These are phyloP conservation scores for Platerodrilus igneus DNA, from an alignment of 2,888 invertebrate species.

Conservation along the genomic window DNA sequence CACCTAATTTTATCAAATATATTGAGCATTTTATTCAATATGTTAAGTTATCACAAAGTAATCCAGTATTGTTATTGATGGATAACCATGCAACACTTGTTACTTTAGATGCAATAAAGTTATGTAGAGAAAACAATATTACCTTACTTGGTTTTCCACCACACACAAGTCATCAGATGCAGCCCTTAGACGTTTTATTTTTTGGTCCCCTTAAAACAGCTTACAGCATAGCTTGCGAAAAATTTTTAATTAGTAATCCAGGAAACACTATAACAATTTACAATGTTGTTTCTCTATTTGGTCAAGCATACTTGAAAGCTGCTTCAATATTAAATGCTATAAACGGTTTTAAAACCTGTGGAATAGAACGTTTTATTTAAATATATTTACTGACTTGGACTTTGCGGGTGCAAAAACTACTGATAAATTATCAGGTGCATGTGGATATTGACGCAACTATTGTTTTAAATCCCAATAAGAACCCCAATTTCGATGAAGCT, in stretches of 20 bases:
- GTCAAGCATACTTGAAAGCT: slow-evolving; percentile 24
- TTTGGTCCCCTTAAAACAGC: slow-evolving; percentile 27
- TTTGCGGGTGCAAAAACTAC: slow-evolving; percentile 1
- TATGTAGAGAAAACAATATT: slow-evolving; percentile 24
- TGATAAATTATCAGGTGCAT: neutral
- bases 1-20: no score
- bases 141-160: slow-evolving; percentile 27
- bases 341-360: slow-evolving; percentile 23
- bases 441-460: neutral
- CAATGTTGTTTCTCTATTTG: slow-evolving; percentile 22
- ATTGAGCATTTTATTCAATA: no score
- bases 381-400: neutral
- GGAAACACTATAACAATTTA: neutral
- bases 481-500: no score
- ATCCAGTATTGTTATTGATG: no score
- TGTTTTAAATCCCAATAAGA: no score
- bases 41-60: no score
- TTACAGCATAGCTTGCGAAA: slow-evolving; percentile 24
- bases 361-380: slow-evolving; percentile 23
- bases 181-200: slow-evolving; percentile 26
- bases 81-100: no score
- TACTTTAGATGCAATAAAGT: no score
- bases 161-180: slow-evolving; percentile 28
- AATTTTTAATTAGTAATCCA: slow-evolving; percentile 7
- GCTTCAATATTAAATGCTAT: slow-evolving; percentile 25